Evolutionary conservation across 2,113 vertebrate species (phyloP).

Genomic region (Clarias magur): DNA sequence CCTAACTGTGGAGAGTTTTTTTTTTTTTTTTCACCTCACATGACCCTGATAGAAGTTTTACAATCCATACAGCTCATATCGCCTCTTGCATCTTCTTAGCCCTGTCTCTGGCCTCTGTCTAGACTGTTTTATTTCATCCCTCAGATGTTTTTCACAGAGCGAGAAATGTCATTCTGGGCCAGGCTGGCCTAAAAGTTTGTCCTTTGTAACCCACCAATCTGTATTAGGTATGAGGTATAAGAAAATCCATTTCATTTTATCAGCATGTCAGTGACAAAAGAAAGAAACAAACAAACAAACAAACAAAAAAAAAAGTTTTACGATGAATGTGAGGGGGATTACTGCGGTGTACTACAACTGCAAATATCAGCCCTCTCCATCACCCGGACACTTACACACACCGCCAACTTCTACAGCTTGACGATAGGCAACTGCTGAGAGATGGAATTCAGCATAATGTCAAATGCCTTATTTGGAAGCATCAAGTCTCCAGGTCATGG

Average conservation of each 20-base stretch:
- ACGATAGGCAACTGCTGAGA: constrained; percentile 52
- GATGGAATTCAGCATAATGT: constrained; percentile 51
- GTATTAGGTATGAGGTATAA: constrained; percentile 1
- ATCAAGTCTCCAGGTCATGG: constrained; percentile 41
- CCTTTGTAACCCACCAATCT: constrained; percentile 5
- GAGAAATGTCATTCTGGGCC: constrained; percentile 42
- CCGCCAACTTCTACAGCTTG: constrained; percentile 45
- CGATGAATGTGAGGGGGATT: constrained; percentile 28
- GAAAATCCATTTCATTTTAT: constrained; percentile 40
- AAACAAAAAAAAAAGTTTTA: constrained; percentile 27
- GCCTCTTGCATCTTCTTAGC: constrained; percentile 41
- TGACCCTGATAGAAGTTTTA: constrained; percentile 30
- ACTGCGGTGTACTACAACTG: constrained; percentile 40
- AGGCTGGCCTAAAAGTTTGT: constrained; percentile 30
- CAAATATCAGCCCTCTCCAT: constrained; percentile 45
- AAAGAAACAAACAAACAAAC: neutral
- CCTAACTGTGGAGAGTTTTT: neutral
- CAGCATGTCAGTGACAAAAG: neutral
- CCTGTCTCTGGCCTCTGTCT: constrained; percentile 36
- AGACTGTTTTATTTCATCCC: constrained; percentile 52
- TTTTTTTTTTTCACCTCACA: constrained; percentile 31
- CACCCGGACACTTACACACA: constrained; percentile 35
- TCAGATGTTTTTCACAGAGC: constrained; percentile 48
- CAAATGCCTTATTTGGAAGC: constrained; percentile 54
- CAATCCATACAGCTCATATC: constrained; percentile 30